Conservation (phyloP, 2,113 vertebrate species). For the Tachysurus fulvidraco region DNA sequence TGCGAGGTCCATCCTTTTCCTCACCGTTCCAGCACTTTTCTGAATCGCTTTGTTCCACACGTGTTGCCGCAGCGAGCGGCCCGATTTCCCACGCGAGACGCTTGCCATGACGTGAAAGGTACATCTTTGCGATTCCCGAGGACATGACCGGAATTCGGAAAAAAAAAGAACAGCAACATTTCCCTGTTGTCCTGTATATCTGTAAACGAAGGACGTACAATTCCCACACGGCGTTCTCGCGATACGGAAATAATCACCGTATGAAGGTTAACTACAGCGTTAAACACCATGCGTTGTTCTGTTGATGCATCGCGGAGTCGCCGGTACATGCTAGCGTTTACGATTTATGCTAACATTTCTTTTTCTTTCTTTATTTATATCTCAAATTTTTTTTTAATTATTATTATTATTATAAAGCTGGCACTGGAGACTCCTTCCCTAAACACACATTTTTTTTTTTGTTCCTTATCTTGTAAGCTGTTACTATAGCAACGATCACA, state of each 20-base stretch:
- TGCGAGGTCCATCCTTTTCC: neutral
- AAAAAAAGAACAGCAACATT: neutral
- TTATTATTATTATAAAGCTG: too few species aligned
- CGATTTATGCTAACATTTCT: neutral
- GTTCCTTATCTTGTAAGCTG: neutral
- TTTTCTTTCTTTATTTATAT: too few species aligned
- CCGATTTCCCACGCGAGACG: conserved; percentile 11
- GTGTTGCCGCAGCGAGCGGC: conserved; percentile 37
- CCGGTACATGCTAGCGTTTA: too few species aligned
- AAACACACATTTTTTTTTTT: neutral
- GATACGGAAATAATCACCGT: too few species aligned
- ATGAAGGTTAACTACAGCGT: too few species aligned
- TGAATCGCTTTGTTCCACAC: conserved; percentile 37
- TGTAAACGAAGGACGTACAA: neutral
- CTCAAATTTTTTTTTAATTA: too few species aligned
- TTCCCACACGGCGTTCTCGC: too few species aligned
- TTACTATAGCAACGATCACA: neutral
- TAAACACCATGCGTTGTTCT: too few species aligned
- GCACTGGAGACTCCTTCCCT: neutral
- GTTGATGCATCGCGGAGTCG: too few species aligned
- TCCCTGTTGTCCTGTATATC: neutral
- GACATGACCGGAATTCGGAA: neutral
- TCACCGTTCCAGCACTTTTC: conserved; percentile 2
- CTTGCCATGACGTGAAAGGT: conserved; percentile 30
- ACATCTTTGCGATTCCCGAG: conserved; percentile 26